phyloP scores from a whole-genome alignment of 2,113 vertebrate species.

The Galbula dea region DNA sequence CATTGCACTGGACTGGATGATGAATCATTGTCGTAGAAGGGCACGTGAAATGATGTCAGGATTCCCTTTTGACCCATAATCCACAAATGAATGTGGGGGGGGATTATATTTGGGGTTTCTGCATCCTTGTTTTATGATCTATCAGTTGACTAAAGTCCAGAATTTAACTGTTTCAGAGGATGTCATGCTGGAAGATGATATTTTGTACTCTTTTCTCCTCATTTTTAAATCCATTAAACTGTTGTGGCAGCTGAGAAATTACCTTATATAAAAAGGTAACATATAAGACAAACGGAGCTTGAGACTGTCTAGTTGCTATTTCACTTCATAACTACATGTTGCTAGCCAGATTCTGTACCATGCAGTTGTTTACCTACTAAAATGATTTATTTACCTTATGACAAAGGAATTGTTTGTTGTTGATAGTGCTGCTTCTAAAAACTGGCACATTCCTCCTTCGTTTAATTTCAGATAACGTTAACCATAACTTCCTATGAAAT shows the following conservation, averaged over 20 bases:
- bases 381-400: neutral
- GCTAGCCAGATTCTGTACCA: neutral
- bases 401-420: neutral
- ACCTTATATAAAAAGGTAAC: neutral
- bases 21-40: neutral
- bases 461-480: neutral
- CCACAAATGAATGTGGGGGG: neutral
- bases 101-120: constrained; percentile 4
- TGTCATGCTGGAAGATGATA: neutral
- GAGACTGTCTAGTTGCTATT: neutral
- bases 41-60: neutral
- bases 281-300: neutral
- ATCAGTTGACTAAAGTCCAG: neutral
- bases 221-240: neutral
- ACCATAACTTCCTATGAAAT: neutral
- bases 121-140: neutral
- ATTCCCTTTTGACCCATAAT: constrained; percentile 2
- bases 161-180: neutral
- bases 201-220: neutral
- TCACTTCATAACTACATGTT: neutral
- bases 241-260: neutral
- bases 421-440: neutral
- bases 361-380: neutral
- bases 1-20: neutral
- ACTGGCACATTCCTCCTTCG: neutral